Evolutionary conservation across 2,113 vertebrate species (phyloP).

Genomic region (Hemiprocne comata): DNA sequence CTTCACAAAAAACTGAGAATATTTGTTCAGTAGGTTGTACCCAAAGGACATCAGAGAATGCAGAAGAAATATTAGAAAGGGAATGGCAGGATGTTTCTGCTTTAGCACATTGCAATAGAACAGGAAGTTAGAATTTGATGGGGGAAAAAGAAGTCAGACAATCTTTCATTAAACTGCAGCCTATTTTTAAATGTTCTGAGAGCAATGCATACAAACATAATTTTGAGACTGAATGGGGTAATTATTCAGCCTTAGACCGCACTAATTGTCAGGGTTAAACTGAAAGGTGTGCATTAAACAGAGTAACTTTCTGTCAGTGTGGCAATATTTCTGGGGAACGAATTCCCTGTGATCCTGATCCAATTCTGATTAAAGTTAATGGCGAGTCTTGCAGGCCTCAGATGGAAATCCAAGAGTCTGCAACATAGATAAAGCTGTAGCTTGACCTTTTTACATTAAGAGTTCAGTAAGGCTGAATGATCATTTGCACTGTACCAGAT

Average conservation of each 20-base stretch:
- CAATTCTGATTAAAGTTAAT: background rate
- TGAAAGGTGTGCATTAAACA: background rate
- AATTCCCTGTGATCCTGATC: background rate
- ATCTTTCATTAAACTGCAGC: background rate
- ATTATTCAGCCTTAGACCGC: background rate
- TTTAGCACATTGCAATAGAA: background rate
- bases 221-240: background rate
- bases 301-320: background rate
- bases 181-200: background rate
- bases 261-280: background rate
- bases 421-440: background rate
- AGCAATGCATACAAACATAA: background rate
- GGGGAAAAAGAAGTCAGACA: background rate
- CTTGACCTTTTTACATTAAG: background rate
- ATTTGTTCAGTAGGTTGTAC: background rate
- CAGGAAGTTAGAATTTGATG: background rate
- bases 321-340: background rate
- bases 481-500: background rate
- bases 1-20: background rate
- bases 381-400: background rate
- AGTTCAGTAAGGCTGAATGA: background rate
- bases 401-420: background rate
- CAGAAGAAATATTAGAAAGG: background rate
- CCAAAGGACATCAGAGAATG: background rate
- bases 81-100: background rate